Evolutionary conservation across 2,797 vertebrate species (phyloP), one percentile per base, ranked within the genome.

Genomic region (Miichthys miiuy): DNA sequence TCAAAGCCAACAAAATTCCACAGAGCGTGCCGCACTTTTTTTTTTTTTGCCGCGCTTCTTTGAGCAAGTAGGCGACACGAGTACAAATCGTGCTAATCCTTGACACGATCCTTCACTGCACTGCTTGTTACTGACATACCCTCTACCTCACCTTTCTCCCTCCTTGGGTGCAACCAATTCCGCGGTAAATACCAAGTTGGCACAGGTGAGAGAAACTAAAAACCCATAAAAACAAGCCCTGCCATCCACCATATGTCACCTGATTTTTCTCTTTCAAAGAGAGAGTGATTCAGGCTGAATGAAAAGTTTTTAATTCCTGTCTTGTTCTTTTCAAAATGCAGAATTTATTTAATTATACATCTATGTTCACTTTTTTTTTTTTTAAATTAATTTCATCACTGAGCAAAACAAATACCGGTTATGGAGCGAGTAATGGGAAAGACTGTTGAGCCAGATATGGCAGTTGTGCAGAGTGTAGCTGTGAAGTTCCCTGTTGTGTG

Each of bases 401-500:
- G 67, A 41, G 46, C 48, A 2, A 55, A 78, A 42, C 30, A 73
- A 63, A 74, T 30, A 34, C 0, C 14, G n/a, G 44, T 42, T 56
- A 58, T 25, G 18, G 16, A 5, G 34, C 6, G 12, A 70, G 47
- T 62, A 70, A 75, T 44, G 11, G 52, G 25, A 72, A 8, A 12
- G 17, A 52, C 68, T 48, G 68, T 74, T 52, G 76, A 54, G 77
- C 16, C 62, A 68, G 61, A 74, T 41, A 34, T 52, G 73, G 48
- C 73, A 73, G 72, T 61, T 81, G 70, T 81, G 62, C 30, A 0
- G 34, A 51, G 17, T 54, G 44, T 55, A 73, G 75, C 77, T 68
- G 68, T 70, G 74, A 71, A 76, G 30, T 58, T 21, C 58, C 79
- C 80, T 44, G 76, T 77, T 56, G 71, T 77, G 68, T 75, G 55